These are phyloP conservation scores for Chouioia cunea DNA, from an alignment of 2,888 invertebrate genomes.

Conservation along the genomic window DNA sequence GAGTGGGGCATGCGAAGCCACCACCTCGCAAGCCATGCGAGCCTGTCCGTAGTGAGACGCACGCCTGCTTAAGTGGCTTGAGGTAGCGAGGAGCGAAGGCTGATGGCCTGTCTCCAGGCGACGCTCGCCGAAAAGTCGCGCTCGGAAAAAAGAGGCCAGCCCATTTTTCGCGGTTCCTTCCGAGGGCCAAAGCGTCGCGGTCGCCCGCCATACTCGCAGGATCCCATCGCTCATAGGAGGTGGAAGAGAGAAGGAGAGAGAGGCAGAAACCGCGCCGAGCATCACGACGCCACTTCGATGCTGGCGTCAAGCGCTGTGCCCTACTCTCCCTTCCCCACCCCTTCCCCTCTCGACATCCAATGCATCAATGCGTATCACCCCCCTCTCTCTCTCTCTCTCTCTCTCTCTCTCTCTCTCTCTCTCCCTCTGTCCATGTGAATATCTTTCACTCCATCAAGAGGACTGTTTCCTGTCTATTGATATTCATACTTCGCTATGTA, in stretches of 20 bases:
- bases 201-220: conserved; percentile 65
- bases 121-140: conserved; percentile 53
- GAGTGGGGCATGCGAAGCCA: conserved; percentile 40
- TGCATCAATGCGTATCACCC: background rate
- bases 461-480: too few species aligned
- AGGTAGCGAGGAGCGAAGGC: conserved; percentile 50
- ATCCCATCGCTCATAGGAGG: conserved; percentile 50
- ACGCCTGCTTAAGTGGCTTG: conserved; percentile 63
- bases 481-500: too few species aligned
- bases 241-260: conserved; percentile 16
- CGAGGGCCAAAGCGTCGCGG: conserved; percentile 66
- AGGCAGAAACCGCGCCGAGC: background rate
- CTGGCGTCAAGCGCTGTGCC: too few species aligned
- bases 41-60: conserved; percentile 65
- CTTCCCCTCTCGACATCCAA: background rate
- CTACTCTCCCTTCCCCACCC: conserved; percentile 3
- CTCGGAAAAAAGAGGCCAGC: conserved; percentile 60
- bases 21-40: conserved; percentile 58
- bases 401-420: too few species aligned
- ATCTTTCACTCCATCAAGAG: too few species aligned
- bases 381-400: too few species aligned
- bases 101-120: conserved; percentile 55
- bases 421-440: too few species aligned
- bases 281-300: conserved; percentile 13
- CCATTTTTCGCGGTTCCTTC: conserved; percentile 64